Base-by-base conservation (phyloP, 2,888 invertebrate genomes). In the Barypeithes pellucidus region DNA sequence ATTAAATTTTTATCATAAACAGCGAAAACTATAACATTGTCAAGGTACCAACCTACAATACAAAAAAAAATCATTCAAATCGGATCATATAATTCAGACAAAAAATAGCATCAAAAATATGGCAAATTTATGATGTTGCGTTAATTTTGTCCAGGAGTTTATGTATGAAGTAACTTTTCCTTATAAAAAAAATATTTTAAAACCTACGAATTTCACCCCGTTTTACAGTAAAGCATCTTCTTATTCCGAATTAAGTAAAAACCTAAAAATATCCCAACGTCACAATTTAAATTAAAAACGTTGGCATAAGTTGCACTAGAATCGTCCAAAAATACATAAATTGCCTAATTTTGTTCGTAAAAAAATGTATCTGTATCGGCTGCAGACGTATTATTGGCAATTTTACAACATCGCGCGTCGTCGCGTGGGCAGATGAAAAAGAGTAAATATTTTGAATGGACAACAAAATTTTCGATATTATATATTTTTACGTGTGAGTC, bases 311-410 rank as follows among this genome's bases (percentile, higher is more conserved):
- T 59, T 41, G 54, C 50, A 29, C 18, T 70, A 29, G 41, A 70
- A 63, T 70, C 62, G 39, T 63, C 62, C 14, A 20, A 70, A 70
- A 63, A 63, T 65, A 65, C 39, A 52, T 24, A 52, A 50, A 52
- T 41, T 57, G 14, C 16, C 7, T 43, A 52, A 67, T 57, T 52
- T n/a, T 57, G 20, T 57, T 67, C 50, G 36, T 9, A 63, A 59
- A 68, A 73, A 73, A 63, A 54, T 39, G 62, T 43, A 47, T 72
- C 54, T 66, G 65, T 50, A 52, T 75, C 57, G 57, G 63, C 11
- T 20, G 57, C 63, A 14, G 68, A 72, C 71, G 33, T 75, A 52
- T 75, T 72, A 72, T 72, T 72, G 72, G 72, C 72, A 67, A 61
- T 24, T 20, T 60, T 47, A 72, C 72, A 72, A 52, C 52, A 52